phyloP scores from a whole-genome alignment of 2,797 vertebrate genomes.

The Hemibagrus guttatus region DNA sequence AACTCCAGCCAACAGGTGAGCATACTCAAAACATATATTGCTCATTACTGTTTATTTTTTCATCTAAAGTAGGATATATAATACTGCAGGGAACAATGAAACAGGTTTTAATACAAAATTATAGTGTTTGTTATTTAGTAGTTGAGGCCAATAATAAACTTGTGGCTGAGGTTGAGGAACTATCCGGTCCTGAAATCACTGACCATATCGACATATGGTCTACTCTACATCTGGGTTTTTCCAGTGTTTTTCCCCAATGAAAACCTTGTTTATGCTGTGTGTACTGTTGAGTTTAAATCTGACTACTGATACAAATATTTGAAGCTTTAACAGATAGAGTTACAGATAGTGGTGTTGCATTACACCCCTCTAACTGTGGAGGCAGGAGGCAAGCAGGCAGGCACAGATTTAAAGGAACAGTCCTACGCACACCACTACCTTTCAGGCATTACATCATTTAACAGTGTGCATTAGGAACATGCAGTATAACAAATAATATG shows the following conservation, averaged over 20 bases:
- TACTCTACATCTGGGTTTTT: background rate
- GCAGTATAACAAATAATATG: background rate
- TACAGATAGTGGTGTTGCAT: background rate
- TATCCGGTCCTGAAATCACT: background rate
- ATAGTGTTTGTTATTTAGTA: background rate
- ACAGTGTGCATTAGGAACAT: background rate
- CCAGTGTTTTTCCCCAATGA: background rate
- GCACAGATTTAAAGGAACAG: background rate
- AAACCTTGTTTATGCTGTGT: background rate
- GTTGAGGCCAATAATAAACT: background rate
- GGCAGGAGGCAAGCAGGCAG: slow-evolving; percentile 5
- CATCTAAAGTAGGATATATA: background rate
- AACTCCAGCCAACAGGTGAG: slow-evolving; percentile 90
- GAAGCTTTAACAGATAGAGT: background rate
- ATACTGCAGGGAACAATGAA: background rate
- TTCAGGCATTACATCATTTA: slow-evolving; percentile 20
- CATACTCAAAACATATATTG: background rate
- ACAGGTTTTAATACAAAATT: background rate
- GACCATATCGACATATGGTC: background rate
- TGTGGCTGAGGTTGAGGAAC: background rate
- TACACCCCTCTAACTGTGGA: background rate
- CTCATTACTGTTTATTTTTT: background rate
- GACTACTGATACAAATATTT: background rate
- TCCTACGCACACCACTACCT: background rate
- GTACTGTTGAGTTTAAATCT: background rate